Evolutionary conservation across 2,113 vertebrate species (phyloP).

Genomic region (Calidris pygmaea): DNA sequence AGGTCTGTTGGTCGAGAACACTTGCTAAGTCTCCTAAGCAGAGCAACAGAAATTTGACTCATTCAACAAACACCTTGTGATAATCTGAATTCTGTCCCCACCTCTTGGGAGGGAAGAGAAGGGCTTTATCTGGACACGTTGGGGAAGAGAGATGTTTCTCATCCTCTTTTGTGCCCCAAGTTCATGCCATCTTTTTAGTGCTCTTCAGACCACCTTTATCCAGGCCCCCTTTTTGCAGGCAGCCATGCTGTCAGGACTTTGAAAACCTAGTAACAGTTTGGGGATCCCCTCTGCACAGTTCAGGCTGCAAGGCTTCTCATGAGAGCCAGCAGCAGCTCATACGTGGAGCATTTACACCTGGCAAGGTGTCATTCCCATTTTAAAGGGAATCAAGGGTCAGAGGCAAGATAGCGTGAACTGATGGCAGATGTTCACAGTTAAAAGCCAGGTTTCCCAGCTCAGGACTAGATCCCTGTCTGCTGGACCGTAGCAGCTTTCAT

Average conservation of each 20-base stretch:
- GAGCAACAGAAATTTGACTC: not conserved
- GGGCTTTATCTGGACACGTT: not conserved
- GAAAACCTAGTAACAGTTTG: not conserved
- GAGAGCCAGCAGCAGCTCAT: not conserved
- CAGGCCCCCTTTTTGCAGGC: not conserved
- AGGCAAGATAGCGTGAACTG: not conserved
- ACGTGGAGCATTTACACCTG: not conserved
- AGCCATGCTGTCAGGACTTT: not conserved
- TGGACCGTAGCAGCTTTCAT: not conserved
- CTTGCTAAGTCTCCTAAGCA: not conserved
- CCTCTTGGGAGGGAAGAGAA: not conserved
- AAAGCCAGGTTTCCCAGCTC: not conserved
- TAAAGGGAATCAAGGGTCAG: not conserved
- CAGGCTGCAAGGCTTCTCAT: not conserved
- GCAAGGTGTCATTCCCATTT: not conserved
- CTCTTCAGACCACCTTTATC: not conserved
- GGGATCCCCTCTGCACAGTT: not conserved
- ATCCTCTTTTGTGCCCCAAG: not conserved
- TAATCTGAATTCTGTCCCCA: not conserved
- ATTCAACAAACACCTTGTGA: not conserved
- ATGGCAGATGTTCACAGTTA: not conserved
- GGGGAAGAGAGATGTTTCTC: not conserved
- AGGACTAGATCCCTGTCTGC: not conserved
- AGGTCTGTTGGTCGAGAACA: rapidly evolving
- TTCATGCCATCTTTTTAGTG: not conserved